Base-by-base conservation (phyloP, 2,113 vertebrate species). In the Mystacornis crossleyi region DNA sequence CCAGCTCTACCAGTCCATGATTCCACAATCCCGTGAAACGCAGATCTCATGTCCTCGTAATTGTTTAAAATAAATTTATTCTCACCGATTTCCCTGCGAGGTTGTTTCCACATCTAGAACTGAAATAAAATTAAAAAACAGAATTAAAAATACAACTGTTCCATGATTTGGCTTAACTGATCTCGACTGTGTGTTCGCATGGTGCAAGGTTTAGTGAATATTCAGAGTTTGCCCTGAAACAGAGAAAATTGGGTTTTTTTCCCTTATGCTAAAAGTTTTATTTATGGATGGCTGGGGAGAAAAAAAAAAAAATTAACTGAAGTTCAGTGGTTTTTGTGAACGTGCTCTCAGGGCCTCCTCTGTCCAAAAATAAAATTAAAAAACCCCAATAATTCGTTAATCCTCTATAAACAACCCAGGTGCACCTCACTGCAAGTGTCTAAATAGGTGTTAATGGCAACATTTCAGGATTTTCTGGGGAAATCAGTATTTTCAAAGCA, bases 401-500 rank as follows among this genome's bases (percentile, higher is more conserved):
- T 90, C 55, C 57, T 70, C 9, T 25, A n/a, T 14, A 70, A 96
- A 84, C 50, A 38, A 71, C 45, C 29, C 61, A 18, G 53, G 29
- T 40, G 25, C 47, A 47, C 21, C 66, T 17, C 23, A 17, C 48
- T 72, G 54, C 20, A 48, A 50, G 26, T 53, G 43, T 78, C 78
- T 93, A 93, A 93, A 90, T 2, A 85, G 72, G 57, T 51, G 72
- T 33, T 74, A 86, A 72, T 50, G 83, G 86, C 43, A 84, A 79
- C 23, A 26, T 53, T 74, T 78, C 47, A 64, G 50, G 78, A 40
- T 90, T 83, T 93, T 60, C 60, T 66, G 43, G 43, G 62, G 58
- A 69, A 94, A 95, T 91, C 91, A 65, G 87, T 75, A 85, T 12
- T 66, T 87, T 86, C 53, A 60, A 84, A 95, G 71, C 12, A 74